Base-by-base conservation (phyloP, 2,113 vertebrate species). In the Eurypyga helias region DNA sequence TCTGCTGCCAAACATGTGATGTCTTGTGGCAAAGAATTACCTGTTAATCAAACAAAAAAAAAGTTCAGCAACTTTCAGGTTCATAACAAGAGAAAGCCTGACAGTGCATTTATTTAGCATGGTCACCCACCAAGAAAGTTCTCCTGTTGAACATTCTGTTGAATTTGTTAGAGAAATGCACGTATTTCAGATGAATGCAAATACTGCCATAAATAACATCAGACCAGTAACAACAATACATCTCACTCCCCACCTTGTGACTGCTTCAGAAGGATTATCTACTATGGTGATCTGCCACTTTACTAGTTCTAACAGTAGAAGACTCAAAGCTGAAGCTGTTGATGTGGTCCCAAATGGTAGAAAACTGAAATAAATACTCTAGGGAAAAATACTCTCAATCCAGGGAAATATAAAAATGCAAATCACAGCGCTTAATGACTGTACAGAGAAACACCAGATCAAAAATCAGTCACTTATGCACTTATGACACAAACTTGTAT, bases 1-100 rank as follows among this genome's bases (percentile, higher is more conserved):
- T 99, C 99, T 23, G 99, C 99, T 45, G 99, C 99, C 97, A 99
- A 84, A 88, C 98, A 99, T 20, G 97, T 97, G 96, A 99, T 99
- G 92, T 99, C 99, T 83, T 99, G 98, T 28, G 98, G 96, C 49
- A 99, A 98, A 84, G 98, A 98, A 97, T 99, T 99, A 98, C 99
- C 99, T 99, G 79, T 84, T 83, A 71, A 86, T 49, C 29, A 91
- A 97, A 93, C 46, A 92, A 10, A 96, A 78, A 65, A 41, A 57
- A 89, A 88, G 49, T 64, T 73, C 33, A 55, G 9, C 17, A 48
- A 25, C 33, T 94, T 85, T 83, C 91, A 97, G 24, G 31, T 38
- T 77, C 9, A 7, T 65, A 75, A 66, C 24, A 73, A 13, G 38
- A 60, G 17, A 83, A 90, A 89, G 21, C 15, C 76, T 70, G 7